A percentile compares a stretch with the other conserved stretches of the same genome.
Conservation (phyloP, 2,888 invertebrate species). For the Beris chalybata region DNA sequence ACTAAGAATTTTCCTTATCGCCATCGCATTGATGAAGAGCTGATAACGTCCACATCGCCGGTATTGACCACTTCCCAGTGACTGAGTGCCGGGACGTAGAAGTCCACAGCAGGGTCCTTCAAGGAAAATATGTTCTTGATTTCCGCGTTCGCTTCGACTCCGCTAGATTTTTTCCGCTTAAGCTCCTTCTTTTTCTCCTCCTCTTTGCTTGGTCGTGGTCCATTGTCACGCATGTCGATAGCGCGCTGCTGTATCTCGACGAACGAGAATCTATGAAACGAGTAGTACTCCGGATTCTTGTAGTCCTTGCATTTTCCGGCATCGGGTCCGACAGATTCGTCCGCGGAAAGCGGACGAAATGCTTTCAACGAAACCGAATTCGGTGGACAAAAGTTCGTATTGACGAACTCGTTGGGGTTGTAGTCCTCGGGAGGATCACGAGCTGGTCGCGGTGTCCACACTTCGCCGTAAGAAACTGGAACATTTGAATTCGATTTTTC, state of each 20-base stretch:
- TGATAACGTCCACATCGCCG: too few species aligned
- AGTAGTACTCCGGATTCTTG: conserved; percentile 30
- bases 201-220: background rate
- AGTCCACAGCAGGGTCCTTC: too few species aligned
- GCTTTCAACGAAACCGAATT: conserved; percentile 4
- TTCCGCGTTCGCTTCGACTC: too few species aligned
- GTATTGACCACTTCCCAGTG: too few species aligned
- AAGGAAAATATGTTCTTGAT: too few species aligned
- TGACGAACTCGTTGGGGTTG: conserved; percentile 8
- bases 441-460: conserved; percentile 5
- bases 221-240: conserved; percentile 41
- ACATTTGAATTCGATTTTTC: background rate
- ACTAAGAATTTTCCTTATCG: too few species aligned
- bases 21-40: too few species aligned
- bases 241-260: conserved; percentile 45
- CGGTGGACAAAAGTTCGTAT: conserved; percentile 16
- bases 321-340: conserved; percentile 20
- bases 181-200: background rate
- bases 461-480: background rate
- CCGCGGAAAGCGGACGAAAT: conserved; percentile 15
- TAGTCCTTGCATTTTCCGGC: conserved; percentile 17
- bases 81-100: too few species aligned
- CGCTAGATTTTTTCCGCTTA: too few species aligned
- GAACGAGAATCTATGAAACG: conserved; percentile 15
- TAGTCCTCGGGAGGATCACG: conserved; percentile 28